Base-by-base conservation (phyloP, 2,113 vertebrate species). In the Thunnus maccoyii region DNA sequence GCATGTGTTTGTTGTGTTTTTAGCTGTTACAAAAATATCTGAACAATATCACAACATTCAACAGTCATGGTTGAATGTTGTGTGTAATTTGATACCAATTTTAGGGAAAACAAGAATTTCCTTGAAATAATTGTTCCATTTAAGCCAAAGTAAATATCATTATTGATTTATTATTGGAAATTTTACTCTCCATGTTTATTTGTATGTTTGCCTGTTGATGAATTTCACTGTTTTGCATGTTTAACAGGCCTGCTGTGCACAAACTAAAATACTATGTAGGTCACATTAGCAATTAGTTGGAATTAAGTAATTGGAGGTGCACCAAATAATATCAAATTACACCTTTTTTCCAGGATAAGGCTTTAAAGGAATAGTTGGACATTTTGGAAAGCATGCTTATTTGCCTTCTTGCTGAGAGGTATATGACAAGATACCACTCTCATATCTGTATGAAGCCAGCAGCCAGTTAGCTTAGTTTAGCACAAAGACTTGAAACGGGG, bases 1-100 rank as follows among this genome's bases (percentile, higher is more conserved):
- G 50, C n/a, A 58, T 50, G 48, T 54, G 22, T 65, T 32, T 78
- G n/a, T 52, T 67, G 32, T 64, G 20, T 58, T 71, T 57, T 83
- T 44, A 48, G 14, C 17, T 36, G 5, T 30, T 41, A 11, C 17
- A 56, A 5, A 80, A 25, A 44, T 44, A 54, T 30, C 14, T 20
- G 32, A 63, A 25, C n/a, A 55, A 25, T 22, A 27, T 44, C 7
- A 32, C 3, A 74, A 27, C 27, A 22, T 25, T 47, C 27, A 36
- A 18, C 36, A 64, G 20, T 36, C 13, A 56, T 18, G 15, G 32
- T 36, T 36, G 22, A 22, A 22, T 22, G 22, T 22, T 22, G 22
- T 41, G 36, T 41, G 1, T 41, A 41, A 41, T 41, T 41, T 41
- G 36, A 1, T 9, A 41, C 9, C 36, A 41, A 41, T 41, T 41